Evolutionary conservation across 2,113 vertebrate species (phyloP).

Genomic region (Gobiocypris rarus): DNA sequence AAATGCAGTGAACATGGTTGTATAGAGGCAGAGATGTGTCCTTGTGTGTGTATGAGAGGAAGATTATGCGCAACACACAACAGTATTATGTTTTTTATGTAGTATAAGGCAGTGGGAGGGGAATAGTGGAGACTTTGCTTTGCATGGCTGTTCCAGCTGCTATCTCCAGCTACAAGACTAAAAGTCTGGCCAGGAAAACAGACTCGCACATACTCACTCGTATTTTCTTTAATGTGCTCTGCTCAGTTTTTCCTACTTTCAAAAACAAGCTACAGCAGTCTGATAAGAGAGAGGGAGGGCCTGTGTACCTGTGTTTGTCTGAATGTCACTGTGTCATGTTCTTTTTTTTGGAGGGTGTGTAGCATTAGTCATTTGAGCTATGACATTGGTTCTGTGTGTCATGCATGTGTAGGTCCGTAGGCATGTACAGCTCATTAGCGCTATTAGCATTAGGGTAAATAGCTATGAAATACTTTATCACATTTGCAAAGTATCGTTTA

Average conservation of each 20-base stretch:
- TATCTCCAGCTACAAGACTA: conserved; percentile 66
- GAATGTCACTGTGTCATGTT: conserved; percentile 29
- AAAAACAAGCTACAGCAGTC: conserved; percentile 58
- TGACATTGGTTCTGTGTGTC: neutral
- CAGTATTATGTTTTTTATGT: conserved; percentile 41
- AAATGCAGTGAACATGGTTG: neutral
- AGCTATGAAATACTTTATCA: conserved; percentile 8
- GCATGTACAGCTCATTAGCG: neutral
- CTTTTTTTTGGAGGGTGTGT: conserved; percentile 18
- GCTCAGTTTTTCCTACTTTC: conserved; percentile 62
- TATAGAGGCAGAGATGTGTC: conserved; percentile 23
- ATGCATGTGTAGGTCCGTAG: neutral
- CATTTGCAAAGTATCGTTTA: neutral
- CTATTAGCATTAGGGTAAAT: conserved; percentile 14
- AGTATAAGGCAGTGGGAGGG: conserved; percentile 49
- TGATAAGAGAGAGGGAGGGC: conserved; percentile 64
- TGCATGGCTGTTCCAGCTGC: conserved; percentile 71
- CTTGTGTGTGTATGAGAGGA: conserved; percentile 21
- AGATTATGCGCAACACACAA: conserved; percentile 23
- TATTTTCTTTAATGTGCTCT: conserved; percentile 64
- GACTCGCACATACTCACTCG: conserved; percentile 55
- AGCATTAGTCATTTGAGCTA: neutral
- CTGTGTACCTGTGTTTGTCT: conserved; percentile 28
- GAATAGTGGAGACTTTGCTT: conserved; percentile 52
- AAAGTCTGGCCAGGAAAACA: conserved; percentile 70